A percentile compares a stretch with the other conserved stretches of the same genome.
Conservation (phyloP, 2,888 invertebrate genomes). For the Ectemnius lituratus region DNA sequence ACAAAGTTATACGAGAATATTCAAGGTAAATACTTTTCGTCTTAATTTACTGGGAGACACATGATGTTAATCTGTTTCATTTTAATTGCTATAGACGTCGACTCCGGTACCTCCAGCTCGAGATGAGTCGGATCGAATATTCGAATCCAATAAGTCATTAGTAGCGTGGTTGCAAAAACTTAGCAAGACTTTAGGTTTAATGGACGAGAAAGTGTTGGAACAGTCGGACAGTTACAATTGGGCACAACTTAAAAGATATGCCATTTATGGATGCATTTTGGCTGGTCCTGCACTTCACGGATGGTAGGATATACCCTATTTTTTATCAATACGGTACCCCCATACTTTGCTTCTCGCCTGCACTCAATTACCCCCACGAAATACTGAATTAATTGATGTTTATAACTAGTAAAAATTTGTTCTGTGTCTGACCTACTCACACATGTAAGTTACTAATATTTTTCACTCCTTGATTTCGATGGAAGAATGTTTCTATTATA, state of each 20-base stretch:
- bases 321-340: background rate
- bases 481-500: conserved; percentile 13
- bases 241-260: conserved; percentile 70
- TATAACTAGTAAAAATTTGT: no score
- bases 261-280: conserved; percentile 69
- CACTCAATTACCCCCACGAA: conserved; percentile 14
- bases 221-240: conserved; percentile 61
- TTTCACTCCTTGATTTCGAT: no score
- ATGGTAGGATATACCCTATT: conserved; percentile 61
- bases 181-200: conserved; percentile 50
- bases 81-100: conserved; percentile 19
- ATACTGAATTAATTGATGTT: background rate
- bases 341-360: conserved; percentile 12
- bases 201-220: conserved; percentile 41
- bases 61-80: background rate
- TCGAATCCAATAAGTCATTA: conserved; percentile 9
- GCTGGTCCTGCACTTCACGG: conserved; percentile 70
- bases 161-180: conserved; percentile 36
- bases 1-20: conserved; percentile 84
- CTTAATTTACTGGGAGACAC: background rate
- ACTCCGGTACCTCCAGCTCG: conserved; percentile 17
- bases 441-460: no score
- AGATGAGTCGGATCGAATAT: conserved; percentile 22
- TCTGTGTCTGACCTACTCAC: no score
- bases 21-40: conserved; percentile 80